Evolutionary conservation across 2,888 invertebrate species (phyloP), one percentile per base, ranked within the genome.

Genomic region (Cloeon dipterum): DNA sequence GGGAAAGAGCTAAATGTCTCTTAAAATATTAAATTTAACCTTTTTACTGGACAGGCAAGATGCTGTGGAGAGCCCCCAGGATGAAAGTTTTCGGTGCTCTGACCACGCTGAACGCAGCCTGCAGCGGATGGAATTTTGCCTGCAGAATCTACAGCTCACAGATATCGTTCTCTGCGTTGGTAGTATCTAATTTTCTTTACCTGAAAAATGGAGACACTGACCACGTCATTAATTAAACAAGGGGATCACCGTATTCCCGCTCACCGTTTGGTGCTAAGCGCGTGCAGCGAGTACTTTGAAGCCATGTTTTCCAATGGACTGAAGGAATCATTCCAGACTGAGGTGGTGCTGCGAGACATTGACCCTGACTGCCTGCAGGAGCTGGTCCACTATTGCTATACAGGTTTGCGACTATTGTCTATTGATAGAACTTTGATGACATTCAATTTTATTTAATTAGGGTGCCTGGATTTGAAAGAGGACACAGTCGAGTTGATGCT

Each of bases 251-350:
- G 74, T 47, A 72, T 85, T 48, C 68, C 75, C 43, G 83, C 83
- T 20, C 85, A 86, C 59, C 76, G 86, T 50, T 62, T 93, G 44
- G 82, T 93, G 37, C 64, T 93, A 44, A 79, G 85, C 47, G 85
- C 89, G 32, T 82, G 83, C 40, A 88, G 88, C 47, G 86, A 88
- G 56, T 93, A 93, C 57, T 93, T 93, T 62, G 76, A 82, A 32
- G 88, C 86, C 32, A 93, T 93, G 91, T 93, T 93, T 53, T 89
- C 85, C 19, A 81, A 78, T 39, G 76, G 79, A 39, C 60, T 93
- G 42, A 65, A 75, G 45, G 91, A 93, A 60, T 70, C 85, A 5
- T 72, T 69, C 42, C 73, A 83, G 55, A 67, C 71, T 43, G 86
- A 88, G 61, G 73, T 93, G 25, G 77, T 75, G 40, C 61, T 93